A percentile compares a stretch with the other conserved stretches of the same genome.
These are phyloP conservation scores for Phoxinus dragarum DNA, from an alignment of 2,797 vertebrate species.

Conservation along the genomic window DNA sequence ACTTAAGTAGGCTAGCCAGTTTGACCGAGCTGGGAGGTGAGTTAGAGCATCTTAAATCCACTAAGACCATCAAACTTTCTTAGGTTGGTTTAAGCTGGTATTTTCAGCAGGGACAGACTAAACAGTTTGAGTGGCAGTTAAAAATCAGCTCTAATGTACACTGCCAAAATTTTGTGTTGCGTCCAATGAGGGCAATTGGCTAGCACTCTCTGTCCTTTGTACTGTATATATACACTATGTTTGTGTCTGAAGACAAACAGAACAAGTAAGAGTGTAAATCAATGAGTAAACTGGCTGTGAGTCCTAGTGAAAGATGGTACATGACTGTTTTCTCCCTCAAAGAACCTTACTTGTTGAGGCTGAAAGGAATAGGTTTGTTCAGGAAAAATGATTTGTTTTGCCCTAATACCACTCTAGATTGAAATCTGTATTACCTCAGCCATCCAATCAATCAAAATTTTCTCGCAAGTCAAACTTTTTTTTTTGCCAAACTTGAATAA, in stretches of 20 bases:
- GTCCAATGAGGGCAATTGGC: not conserved
- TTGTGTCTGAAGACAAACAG: constrained; percentile 20
- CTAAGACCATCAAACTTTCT: not conserved
- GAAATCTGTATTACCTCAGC: not conserved
- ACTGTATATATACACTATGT: constrained; percentile 3
- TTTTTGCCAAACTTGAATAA: not conserved
- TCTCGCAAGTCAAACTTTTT: not conserved
- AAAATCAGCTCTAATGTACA: constrained; percentile 3
- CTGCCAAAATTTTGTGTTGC: not conserved
- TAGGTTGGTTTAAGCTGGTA: not conserved
- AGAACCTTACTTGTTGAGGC: not conserved
- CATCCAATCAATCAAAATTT: not conserved
- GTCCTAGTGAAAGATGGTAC: not conserved
- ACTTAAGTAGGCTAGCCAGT: not conserved
- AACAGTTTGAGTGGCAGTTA: constrained; percentile 14
- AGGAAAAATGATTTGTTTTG: not conserved
- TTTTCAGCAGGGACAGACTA: constrained; percentile 7
- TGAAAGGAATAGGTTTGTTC: not conserved
- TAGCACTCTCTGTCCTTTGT: constrained; percentile 8
- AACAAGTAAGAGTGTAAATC: constrained; percentile 4
- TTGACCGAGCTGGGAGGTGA: not conserved
- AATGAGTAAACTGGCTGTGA: not conserved
- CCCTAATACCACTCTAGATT: not conserved
- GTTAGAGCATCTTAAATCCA: not conserved
- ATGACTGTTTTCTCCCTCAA: constrained; percentile 4